A percentile compares a stretch with the other conserved stretches of the same genome.
Evolutionary conservation across 2,113 vertebrate species (phyloP).

Genomic region (Conger conger): DNA sequence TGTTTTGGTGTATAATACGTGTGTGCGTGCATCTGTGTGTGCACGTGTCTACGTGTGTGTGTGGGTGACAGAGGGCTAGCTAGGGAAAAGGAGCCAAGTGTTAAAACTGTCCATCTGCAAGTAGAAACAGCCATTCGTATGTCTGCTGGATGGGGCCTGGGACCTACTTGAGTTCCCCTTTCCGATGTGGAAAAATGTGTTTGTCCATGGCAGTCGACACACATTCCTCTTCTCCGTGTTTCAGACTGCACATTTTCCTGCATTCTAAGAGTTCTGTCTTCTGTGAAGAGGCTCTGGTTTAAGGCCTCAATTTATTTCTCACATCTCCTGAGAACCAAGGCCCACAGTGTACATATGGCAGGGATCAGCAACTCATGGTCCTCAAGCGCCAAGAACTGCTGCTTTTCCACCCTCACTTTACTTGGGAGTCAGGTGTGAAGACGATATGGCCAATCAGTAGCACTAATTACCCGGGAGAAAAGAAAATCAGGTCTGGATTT

Average conservation of each 20-base stretch:
- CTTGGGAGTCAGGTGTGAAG: too few relatives aligned
- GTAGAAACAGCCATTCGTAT: not conserved
- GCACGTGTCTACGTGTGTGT: not conserved
- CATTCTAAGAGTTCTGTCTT: not conserved
- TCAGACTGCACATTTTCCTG: not conserved
- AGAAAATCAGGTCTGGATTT: too few relatives aligned
- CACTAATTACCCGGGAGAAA: too few relatives aligned
- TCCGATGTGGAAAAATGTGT: not conserved
- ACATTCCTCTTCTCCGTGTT: not conserved
- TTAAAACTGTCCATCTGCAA: not conserved
- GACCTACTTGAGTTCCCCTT: not conserved
- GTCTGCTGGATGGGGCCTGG: not conserved
- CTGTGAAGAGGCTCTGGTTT: not conserved
- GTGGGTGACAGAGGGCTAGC: not conserved
- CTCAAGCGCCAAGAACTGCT: too few relatives aligned
- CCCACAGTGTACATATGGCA: not conserved
- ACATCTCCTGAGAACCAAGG: not conserved
- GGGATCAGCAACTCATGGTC: too few relatives aligned
- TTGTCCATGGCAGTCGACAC: not conserved
- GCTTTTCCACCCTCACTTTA: too few relatives aligned
- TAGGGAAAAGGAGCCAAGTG: not conserved
- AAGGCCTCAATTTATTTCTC: not conserved
- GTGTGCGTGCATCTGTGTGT: slow-evolving; percentile 8
- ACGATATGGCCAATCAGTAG: too few relatives aligned
- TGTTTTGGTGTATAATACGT: not conserved